Base-by-base conservation (phyloP, 2,113 vertebrate genomes). In the Actinemys pallida region DNA sequence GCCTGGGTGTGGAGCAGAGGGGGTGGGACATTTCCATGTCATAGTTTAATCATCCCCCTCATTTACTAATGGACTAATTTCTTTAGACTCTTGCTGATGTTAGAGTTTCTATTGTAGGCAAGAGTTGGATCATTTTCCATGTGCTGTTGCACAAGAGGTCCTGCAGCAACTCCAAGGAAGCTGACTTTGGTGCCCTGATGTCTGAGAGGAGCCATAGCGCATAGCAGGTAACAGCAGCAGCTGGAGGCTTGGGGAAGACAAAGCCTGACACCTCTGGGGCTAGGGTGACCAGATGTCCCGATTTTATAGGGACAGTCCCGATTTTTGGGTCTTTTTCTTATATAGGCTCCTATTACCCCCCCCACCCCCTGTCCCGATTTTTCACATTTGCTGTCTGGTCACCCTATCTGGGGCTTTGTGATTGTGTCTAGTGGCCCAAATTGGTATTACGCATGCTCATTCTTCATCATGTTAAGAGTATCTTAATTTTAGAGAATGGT, bases 61-160 rank as follows among this genome's bases (percentile, higher is more conserved):
- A 93, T 81, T 96, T 97, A 94, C 96, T 97, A 89, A 97, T 95
- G 86, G 91, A 90, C 75, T 93, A 85, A 94, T 97, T 94, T 96
- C 84, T 59, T 50, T 81, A 31, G 22, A 42, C 78, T 49, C 42
- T 95, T 85, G 5, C 72, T 94, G 81, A 92, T 65, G 59, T 90
- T 91, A 50, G 88, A 84, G 45, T 54, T 96, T 76, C n/a, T 52
- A 83, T 84, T 90, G 93, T 93, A 90, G 1, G 29, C 80, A 90
- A 82, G 87, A 86, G 39, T 12, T 6, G 90, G 86, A 94, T 93
- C 35, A 76, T 83, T 81, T 87, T 29, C 72, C 87, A 45, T 35
- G 20, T 53, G 72, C 45, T 45, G 52, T 52, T 13, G 4, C 10
- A 12, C 29, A 11, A 82, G 89, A 17, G 29, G 22, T 56, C 88